Evolutionary conservation across 2,888 invertebrate species (phyloP), one percentile per base, ranked within the genome.

Genomic region (Perdita meconis): DNA sequence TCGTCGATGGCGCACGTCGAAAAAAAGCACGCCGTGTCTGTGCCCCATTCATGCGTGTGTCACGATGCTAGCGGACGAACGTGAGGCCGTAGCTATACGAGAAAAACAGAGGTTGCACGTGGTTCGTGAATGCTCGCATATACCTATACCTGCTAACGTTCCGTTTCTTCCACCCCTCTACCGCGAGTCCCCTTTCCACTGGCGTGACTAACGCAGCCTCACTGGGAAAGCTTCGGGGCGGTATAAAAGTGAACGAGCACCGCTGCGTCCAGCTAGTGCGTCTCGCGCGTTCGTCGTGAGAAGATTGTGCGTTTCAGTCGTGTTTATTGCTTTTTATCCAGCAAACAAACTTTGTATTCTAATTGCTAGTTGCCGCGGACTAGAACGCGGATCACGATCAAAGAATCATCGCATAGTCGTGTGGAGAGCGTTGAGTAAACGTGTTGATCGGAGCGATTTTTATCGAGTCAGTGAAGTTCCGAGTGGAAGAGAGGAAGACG

Each of bases 41-140:
- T n/a, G 63, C 40, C 61, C 66, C 57, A 76, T 76, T 75, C 78
- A 76, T 76, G 66, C 63, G 66, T 63, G 44, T 64, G 64, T 71
- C 67, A 76, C 71, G 71, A 71, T 38, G 44, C 67, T n/a, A n/a
- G 59, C 60, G 65, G 57, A 38, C 56, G 42, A 76, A 71, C 50
- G 65, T 56, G 56, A 51, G 57, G 60, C 65, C 60, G 50, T 72
- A 40, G 65, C 12, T 36, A 69, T 40, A 69, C n/a, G 74, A 40
- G 79, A 84, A 86, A 86, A 86, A 83, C 82, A 83, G 67, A 71
- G 53, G 76, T 82, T 83, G 88, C 91, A 90, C 89, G 91, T 87
- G 89, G 85, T 81, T 75, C 74, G 79, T 78, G 90, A 90, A 87
- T 90, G 90, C 68, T 71, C 63, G 57, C n/a, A n/a, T n/a, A n/a